Conservation (phyloP, 2,797 vertebrate species). For the Arctocebus calabarensis region DNA sequence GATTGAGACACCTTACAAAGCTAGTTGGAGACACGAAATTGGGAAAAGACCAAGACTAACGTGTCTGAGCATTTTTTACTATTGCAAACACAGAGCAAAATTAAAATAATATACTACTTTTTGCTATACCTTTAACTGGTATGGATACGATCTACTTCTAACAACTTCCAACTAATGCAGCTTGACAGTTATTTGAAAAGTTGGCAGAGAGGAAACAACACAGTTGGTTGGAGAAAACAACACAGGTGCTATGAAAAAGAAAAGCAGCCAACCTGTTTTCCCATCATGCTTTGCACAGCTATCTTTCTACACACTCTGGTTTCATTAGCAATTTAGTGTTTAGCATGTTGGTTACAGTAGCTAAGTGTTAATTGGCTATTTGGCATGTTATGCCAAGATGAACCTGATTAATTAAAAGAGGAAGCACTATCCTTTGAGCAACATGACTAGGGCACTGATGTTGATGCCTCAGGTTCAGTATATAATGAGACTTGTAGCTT, state of each 20-base stretch:
- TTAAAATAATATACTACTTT: constrained; percentile 76
- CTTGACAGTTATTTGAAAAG: constrained; percentile 78
- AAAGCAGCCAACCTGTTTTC: constrained; percentile 57
- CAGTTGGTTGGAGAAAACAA: not conserved
- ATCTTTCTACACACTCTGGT: constrained; percentile 64
- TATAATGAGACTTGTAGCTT: constrained; percentile 89
- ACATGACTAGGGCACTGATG: constrained; percentile 79
- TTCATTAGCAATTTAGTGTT: constrained; percentile 84
- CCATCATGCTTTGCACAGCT: constrained; percentile 59
- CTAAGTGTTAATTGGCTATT: constrained; percentile 89
- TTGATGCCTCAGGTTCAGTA: constrained; percentile 87
- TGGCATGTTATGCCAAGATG: constrained; percentile 86
- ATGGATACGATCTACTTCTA: constrained; percentile 59
- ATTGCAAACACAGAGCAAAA: constrained; percentile 74
- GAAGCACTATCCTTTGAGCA: constrained; percentile 84
- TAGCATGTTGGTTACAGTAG: constrained; percentile 86
- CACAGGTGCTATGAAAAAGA: not conserved
- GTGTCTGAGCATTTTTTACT: constrained; percentile 75
- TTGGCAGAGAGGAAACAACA: constrained; percentile 13
- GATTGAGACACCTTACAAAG: not conserved
- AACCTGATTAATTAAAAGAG: constrained; percentile 89
- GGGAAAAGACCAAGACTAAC: constrained; percentile 76
- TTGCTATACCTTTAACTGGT: constrained; percentile 71
- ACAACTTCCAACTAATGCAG: constrained; percentile 68
- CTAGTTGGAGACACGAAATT: constrained; percentile 54